These are phyloP conservation scores for Chamaedrilus cognettii DNA, from an alignment of 2,888 invertebrate species.

Conservation along the genomic window DNA sequence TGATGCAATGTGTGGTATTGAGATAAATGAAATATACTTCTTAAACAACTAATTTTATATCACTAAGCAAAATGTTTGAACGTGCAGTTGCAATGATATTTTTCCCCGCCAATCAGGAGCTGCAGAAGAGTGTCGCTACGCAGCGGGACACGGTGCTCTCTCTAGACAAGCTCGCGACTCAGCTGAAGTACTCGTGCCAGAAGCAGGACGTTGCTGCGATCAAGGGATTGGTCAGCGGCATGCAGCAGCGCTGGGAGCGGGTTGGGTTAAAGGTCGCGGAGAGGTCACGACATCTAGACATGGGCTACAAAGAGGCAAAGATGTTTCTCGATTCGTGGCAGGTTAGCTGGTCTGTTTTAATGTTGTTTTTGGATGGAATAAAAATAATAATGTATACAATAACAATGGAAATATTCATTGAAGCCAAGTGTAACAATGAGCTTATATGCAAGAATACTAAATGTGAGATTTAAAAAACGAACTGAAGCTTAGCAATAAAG, in stretches of 20 bases:
- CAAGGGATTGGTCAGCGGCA: conserved; percentile 94
- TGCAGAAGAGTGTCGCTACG: conserved; percentile 83
- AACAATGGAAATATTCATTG: too few relatives aligned
- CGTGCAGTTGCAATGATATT: too few relatives aligned
- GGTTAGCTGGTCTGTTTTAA: background rate
- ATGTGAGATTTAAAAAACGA: too few relatives aligned
- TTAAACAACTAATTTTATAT: too few relatives aligned
- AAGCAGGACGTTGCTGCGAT: conserved; percentile 99
- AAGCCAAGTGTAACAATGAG: too few relatives aligned
- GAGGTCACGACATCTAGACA: conserved; percentile 87
- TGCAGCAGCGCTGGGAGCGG: conserved; percentile 97
- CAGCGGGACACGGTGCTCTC: conserved; percentile 94
- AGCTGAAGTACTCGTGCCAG: conserved; percentile 98
- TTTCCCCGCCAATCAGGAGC: too few relatives aligned
- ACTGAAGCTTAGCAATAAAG: too few relatives aligned
- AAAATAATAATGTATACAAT: conserved; percentile 6
- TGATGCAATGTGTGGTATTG: too few relatives aligned
- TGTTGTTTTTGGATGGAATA: too few relatives aligned
- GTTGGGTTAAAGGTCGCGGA: conserved; percentile 87
- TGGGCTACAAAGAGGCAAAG: conserved; percentile 83
- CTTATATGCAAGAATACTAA: too few relatives aligned
- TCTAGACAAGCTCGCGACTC: conserved; percentile 96
- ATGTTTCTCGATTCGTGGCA: conserved; percentile 74
- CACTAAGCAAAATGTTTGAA: too few relatives aligned
- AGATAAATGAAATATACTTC: too few relatives aligned